Conservation (phyloP, 1,140 invertebrate genomes). For the Tetramorium parvispinum region DNA sequence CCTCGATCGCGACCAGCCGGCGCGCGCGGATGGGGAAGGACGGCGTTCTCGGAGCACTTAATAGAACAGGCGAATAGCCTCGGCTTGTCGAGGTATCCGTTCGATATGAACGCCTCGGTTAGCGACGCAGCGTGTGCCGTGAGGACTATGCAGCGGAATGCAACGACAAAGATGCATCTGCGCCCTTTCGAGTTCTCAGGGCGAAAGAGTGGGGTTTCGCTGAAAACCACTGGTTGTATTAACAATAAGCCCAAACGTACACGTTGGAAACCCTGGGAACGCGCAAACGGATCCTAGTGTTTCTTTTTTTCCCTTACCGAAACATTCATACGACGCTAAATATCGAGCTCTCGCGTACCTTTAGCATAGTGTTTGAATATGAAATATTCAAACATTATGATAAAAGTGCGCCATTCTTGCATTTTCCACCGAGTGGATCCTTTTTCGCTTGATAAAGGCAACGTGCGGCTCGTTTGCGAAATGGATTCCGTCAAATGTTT, state of each 20-base stretch:
- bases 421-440: background rate
- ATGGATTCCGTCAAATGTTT: conserved; percentile 22
- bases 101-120: conserved; percentile 7
- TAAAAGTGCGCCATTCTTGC: background rate
- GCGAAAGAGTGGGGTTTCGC: background rate
- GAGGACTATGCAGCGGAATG: background rate
- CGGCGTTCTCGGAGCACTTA: background rate
- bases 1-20: conserved; percentile 10
- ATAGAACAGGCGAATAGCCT: conserved; percentile 40
- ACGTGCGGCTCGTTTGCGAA: background rate
- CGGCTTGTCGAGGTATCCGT: conserved; percentile 10
- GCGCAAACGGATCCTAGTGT: background rate
- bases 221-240: background rate
- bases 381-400: background rate
- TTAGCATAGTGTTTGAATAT: background rate
- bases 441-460: background rate
- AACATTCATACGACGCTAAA: background rate
- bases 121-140: background rate
- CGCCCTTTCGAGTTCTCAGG: background rate
- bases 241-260: background rate
- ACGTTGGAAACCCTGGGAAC: background rate
- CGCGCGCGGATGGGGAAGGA: conserved; percentile 23
- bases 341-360: background rate
- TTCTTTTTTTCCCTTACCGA: background rate
- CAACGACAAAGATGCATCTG: background rate